phyloP scores from a whole-genome alignment of 2,888 invertebrate species.

The Hyppa rectilinea region DNA sequence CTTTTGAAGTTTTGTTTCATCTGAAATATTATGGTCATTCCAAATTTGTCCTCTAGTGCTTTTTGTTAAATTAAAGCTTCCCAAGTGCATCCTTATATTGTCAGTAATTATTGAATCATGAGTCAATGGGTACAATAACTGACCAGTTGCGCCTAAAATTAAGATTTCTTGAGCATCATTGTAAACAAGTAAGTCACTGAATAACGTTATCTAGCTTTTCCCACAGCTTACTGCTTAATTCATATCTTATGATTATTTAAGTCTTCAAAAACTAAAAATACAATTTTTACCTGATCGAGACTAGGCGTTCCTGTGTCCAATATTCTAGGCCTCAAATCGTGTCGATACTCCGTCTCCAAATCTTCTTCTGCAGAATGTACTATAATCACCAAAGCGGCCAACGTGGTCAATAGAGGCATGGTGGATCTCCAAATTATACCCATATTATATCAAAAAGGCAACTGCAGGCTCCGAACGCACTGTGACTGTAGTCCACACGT shows the following conservation, averaged over 20 bases:
- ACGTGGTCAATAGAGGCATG: conserved; percentile 87
- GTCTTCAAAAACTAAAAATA: not conserved
- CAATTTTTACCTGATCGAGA: conserved; percentile 79
- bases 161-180: not conserved
- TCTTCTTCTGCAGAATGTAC: conserved; percentile 86
- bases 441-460: conserved; percentile 82
- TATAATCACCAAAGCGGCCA: conserved; percentile 88
- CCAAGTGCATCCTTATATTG: not conserved
- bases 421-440: conserved; percentile 81
- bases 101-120: not conserved
- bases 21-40: not conserved
- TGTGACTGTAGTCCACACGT: conserved; percentile 60
- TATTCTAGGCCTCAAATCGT: conserved; percentile 78
- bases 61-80: not conserved
- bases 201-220: too few relatives aligned
- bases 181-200: not conserved
- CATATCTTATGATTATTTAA: not conserved
- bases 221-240: not conserved
- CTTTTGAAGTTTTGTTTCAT: not conserved
- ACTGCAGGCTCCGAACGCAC: conserved; percentile 65
- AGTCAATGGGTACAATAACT: not conserved
- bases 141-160: not conserved
- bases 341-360: conserved; percentile 76
- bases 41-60: not conserved
- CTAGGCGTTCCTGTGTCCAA: conserved; percentile 76